Conservation (phyloP, 2,797 vertebrate species). For the Sorex maritimensis region DNA sequence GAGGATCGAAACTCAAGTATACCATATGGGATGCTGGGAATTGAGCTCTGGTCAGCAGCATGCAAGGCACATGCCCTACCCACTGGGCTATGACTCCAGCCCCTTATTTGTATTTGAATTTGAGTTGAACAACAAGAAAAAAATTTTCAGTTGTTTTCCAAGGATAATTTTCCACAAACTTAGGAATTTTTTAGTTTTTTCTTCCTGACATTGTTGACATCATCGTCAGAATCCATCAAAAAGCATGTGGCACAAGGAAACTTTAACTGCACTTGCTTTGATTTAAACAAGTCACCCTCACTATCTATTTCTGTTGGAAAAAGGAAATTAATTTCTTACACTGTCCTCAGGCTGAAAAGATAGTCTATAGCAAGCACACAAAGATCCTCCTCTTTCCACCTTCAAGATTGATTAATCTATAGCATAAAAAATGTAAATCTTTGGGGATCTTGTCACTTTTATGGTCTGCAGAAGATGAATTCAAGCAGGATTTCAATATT, state of each 20-base stretch:
- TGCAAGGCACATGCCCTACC: no score
- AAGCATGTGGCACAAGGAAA: neutral
- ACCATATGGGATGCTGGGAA: no score
- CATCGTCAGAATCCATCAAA: slow-evolving; percentile 75
- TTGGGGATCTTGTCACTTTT: slow-evolving; percentile 83
- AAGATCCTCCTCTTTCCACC: slow-evolving; percentile 80
- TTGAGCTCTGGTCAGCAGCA: no score
- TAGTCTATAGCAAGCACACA: slow-evolving; percentile 51
- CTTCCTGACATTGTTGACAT: slow-evolving; percentile 17
- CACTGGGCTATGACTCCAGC: no score
- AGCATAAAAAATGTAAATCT: slow-evolving; percentile 85
- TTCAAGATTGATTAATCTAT: slow-evolving; percentile 86
- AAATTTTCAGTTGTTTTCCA: slow-evolving; percentile 5
- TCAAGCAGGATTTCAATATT: slow-evolving; percentile 85
- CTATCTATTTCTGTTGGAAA: slow-evolving; percentile 75
- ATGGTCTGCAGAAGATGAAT: slow-evolving; percentile 83
- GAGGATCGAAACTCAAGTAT: no score
- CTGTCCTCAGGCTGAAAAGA: slow-evolving; percentile 74
- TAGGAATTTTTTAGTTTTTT: slow-evolving; percentile 23
- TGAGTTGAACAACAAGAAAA: slow-evolving; percentile 21
- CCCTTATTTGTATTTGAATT: neutral
- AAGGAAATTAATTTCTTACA: slow-evolving; percentile 84
- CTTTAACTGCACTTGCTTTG: slow-evolving; percentile 65
- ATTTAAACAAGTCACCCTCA: slow-evolving; percentile 73
- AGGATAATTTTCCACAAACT: slow-evolving; percentile 57